Evolutionary conservation across 2,888 invertebrate genomes (phyloP), one percentile per base, ranked within the genome.

Genomic region (Clusia tigrina): DNA sequence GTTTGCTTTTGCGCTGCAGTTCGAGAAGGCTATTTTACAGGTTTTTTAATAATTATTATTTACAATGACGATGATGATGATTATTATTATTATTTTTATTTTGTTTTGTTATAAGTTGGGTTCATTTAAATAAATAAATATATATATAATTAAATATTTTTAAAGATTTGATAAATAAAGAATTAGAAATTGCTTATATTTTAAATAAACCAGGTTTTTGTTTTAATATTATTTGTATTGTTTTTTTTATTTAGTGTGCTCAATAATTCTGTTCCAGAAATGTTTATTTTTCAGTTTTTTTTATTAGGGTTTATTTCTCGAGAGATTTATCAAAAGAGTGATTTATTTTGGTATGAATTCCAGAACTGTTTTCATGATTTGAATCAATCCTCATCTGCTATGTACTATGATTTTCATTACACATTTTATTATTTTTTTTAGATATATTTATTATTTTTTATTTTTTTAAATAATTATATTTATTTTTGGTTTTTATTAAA

Each of bases 11-110:
- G 64, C 73, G 66, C 67, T 67, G 74, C 69, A 67, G 65, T 69
- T 73, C 66, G 69, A 71, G 70, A 74, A 76, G 73, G 74, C 74
- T 77, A 77, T 78, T 78, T 78, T 76, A 74, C 76, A 78, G 78
- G 76, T 77, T 78, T 78, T 77, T 77, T 74, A 71, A 71, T 61
- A n/a, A 58, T 66, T 57, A 56, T 62, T 62, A 54, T 56, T 54
- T 55, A 61, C 26, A 54, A 56, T 6, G 62, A 60, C 58, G 17
- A 24, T 25, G 51, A 51, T 52, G 57, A 59, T 62, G 38, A 58
- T 59, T 59, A 26, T 46, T 70, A 64, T 42, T 69, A 69, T 66
- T 67, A 68, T 68, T 74, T 69, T 74, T 70, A 69, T 69, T 72
- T 75, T 70, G 66, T 67, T 60, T 71, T 63, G 59, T 69, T 73